These are phyloP conservation scores for Loripinus fragilis DNA, from an alignment of 2,888 invertebrate genomes.

Conservation along the genomic window DNA sequence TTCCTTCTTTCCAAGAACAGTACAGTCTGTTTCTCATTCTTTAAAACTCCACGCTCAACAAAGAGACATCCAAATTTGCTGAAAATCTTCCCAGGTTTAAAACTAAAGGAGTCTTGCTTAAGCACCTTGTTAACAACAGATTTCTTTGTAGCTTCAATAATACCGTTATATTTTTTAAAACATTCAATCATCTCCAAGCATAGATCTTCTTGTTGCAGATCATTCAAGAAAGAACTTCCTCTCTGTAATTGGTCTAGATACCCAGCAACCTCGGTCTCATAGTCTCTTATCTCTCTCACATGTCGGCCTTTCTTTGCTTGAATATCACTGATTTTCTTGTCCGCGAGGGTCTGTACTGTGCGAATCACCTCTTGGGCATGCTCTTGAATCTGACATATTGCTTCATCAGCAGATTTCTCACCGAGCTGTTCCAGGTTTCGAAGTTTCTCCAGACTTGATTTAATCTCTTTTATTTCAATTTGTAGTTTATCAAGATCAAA, in stretches of 20 bases:
- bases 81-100: slow-evolving; percentile 50
- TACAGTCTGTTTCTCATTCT: slow-evolving; percentile 25
- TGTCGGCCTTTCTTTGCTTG: slow-evolving; percentile 59
- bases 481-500: slow-evolving; percentile 66
- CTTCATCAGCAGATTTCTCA: slow-evolving; percentile 55
- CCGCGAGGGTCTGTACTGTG: slow-evolving; percentile 58
- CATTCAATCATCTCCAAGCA: slow-evolving; percentile 72
- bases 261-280: slow-evolving; percentile 56
- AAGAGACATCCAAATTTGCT: slow-evolving; percentile 40
- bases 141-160: slow-evolving; percentile 47
- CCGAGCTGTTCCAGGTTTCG: slow-evolving; percentile 59
- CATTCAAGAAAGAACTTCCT: slow-evolving; percentile 68
- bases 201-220: slow-evolving; percentile 74
- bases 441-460: slow-evolving; percentile 52
- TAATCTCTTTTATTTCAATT: slow-evolving; percentile 56
- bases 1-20: slow-evolving; percentile 26
- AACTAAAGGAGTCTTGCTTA: slow-evolving; percentile 51
- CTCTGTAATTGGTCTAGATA: slow-evolving; percentile 63
- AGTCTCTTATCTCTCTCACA: slow-evolving; percentile 54
- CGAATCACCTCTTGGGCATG: slow-evolving; percentile 59
- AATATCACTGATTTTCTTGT: slow-evolving; percentile 58
- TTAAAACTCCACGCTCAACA: slow-evolving; percentile 30
- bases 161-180: slow-evolving; percentile 58
- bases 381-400: slow-evolving; percentile 58
- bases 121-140: slow-evolving; percentile 53